These are phyloP conservation scores for Anabas testudineus DNA, from an alignment of 2,797 vertebrate species.

Conservation along the genomic window DNA sequence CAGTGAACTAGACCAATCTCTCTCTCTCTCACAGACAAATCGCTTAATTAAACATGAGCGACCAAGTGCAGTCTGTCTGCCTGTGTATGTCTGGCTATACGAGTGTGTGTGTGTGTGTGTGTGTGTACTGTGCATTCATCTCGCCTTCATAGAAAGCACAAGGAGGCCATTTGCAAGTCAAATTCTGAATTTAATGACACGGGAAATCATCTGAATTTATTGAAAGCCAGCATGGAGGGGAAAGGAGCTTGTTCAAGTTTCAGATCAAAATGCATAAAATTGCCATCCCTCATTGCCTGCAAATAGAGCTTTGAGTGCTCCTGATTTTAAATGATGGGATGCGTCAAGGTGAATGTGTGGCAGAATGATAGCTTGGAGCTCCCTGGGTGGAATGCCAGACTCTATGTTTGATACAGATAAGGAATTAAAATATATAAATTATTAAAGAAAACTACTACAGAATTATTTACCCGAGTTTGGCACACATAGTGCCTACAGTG, in stretches of 20 bases:
- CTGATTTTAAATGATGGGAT: slow-evolving; percentile 67
- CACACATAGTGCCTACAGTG: background rate
- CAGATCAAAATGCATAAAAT: slow-evolving; percentile 72
- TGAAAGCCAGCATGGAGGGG: slow-evolving; percentile 68
- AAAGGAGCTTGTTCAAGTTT: slow-evolving; percentile 69
- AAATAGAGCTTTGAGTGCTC: slow-evolving; percentile 63
- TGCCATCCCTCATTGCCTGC: slow-evolving; percentile 57
- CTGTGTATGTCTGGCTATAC: slow-evolving; percentile 62
- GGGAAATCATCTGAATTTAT: slow-evolving; percentile 78
- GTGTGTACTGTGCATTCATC: slow-evolving; percentile 59
- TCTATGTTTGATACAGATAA: slow-evolving; percentile 49
- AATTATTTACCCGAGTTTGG: background rate
- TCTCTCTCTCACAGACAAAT: slow-evolving; percentile 65
- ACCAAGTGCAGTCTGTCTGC: slow-evolving; percentile 60
- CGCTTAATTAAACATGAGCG: slow-evolving; percentile 78
- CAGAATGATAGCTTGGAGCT: slow-evolving; percentile 45
- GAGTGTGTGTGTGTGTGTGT: slow-evolving; percentile 36
- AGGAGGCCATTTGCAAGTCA: slow-evolving; percentile 80
- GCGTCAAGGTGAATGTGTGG: slow-evolving; percentile 61
- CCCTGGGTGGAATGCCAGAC: slow-evolving; percentile 20
- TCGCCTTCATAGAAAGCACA: slow-evolving; percentile 61
- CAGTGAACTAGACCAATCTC: slow-evolving; percentile 28
- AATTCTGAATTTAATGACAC: slow-evolving; percentile 76
- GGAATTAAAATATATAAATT: slow-evolving; percentile 31
- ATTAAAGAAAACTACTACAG: slow-evolving; percentile 18